Conservation (phyloP, 2,888 invertebrate genomes). For the Trilocha varians region DNA sequence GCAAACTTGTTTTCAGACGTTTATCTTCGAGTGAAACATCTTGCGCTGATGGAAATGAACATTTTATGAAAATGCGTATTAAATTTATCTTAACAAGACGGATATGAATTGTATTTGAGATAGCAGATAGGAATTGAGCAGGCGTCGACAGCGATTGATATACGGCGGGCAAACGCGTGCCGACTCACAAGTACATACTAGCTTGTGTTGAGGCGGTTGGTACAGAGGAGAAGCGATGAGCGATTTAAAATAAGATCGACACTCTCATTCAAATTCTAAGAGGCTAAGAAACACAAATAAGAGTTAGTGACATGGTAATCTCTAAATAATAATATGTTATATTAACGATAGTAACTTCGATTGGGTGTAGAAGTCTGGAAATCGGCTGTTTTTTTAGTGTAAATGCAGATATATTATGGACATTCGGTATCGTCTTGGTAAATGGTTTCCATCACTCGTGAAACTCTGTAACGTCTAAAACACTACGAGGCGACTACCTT, state of each 20-base stretch:
- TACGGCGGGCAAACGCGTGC: slow-evolving; percentile 62
- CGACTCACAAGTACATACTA: slow-evolving; percentile 64
- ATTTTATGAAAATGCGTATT: background rate
- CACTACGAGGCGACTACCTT: too few relatives aligned
- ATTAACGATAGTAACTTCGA: too few relatives aligned
- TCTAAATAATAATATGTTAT: too few relatives aligned
- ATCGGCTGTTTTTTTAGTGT: too few relatives aligned
- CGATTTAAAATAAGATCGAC: slow-evolving; percentile 2
- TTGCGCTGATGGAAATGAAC: background rate
- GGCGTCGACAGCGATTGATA: slow-evolving; percentile 65
- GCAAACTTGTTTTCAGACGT: background rate
- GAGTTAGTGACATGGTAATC: too few relatives aligned
- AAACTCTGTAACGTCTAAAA: too few relatives aligned
- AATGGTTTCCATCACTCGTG: too few relatives aligned
- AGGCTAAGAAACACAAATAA: too few relatives aligned
- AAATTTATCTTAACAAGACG: background rate
- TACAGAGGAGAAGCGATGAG: slow-evolving; percentile 13
- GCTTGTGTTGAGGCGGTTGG: slow-evolving; percentile 29
- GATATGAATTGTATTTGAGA: slow-evolving; percentile 5
- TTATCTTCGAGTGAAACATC: background rate
- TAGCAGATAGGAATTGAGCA: slow-evolving; percentile 40
- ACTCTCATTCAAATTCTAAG: too few relatives aligned
- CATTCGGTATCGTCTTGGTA: too few relatives aligned
- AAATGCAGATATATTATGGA: too few relatives aligned
- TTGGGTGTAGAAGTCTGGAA: too few relatives aligned